Percentiles rank a stretch among this genome's conserved stretches.
Evolutionary conservation across 2,888 invertebrate genomes (phyloP).

Genomic region (Lithophane leautieri): DNA sequence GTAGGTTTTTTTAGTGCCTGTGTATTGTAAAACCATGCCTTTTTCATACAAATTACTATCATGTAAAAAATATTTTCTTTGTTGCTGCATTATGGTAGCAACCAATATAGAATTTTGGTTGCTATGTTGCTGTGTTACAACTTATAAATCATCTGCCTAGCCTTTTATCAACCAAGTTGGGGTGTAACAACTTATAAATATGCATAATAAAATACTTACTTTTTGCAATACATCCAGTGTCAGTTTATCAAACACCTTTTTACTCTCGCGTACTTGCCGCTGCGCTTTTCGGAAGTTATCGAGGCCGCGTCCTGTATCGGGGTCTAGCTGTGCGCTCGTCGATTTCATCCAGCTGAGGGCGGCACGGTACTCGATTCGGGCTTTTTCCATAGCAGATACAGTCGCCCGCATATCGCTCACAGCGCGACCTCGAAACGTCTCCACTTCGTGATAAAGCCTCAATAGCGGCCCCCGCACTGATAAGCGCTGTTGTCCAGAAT

Average conservation of each 20-base stretch:
- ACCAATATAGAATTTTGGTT: too few relatives aligned
- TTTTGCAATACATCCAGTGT: conserved; percentile 99
- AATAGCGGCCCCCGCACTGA: conserved; percentile 96
- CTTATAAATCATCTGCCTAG: background rate
- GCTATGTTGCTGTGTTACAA: background rate
- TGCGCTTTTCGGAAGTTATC: conserved; percentile 98
- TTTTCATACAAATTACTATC: background rate
- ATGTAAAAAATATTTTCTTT: background rate
- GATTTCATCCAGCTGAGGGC: conserved; percentile 99
- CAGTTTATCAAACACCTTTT: conserved; percentile 97
- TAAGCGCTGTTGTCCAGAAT: conserved; percentile 97
- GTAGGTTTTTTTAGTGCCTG: background rate
- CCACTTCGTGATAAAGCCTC: conserved; percentile 98
- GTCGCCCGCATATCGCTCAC: conserved; percentile 98
- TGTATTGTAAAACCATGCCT: background rate
- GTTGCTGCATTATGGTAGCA: too few relatives aligned
- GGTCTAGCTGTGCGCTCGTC: conserved; percentile 98
- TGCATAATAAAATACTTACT: conserved; percentile 76
- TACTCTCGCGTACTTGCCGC: conserved; percentile 94
- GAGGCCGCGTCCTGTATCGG: conserved; percentile 98
- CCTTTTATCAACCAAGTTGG: too few relatives aligned
- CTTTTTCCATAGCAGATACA: conserved; percentile 98
- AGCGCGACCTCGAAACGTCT: conserved; percentile 98
- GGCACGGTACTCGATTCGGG: conserved; percentile 98
- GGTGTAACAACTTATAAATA: background rate